Evolutionary conservation across 2,888 invertebrate genomes (phyloP), one percentile per base, ranked within the genome.

Genomic region (Aleiodes testaceus): DNA sequence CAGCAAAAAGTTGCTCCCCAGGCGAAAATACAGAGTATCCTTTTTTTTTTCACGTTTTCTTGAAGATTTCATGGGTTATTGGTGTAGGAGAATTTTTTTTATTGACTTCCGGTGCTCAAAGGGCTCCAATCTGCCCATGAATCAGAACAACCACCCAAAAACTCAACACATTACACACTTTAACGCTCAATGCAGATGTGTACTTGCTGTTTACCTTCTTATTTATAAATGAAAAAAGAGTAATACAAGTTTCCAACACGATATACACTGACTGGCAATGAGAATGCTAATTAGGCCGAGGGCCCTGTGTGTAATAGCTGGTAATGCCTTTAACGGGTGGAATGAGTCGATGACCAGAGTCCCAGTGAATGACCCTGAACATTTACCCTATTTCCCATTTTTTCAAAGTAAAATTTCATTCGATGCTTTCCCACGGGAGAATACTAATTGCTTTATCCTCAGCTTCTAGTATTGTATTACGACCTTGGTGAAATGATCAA

Each of bases 401-500:
- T 11, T 3, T 36, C 6, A 26, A 30, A 4, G 49, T 49, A 12
- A 30, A 12, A 26, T 14, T 47, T n/a, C 2, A 65, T 50, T 65
- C 49, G 9, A 6, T n/a, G 26, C 11, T 36, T 36, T 36, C 36
- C 36, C 36, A 36, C 36, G 36, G 36, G 36, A 36, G 9, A 36
- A 36, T 9, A 9, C 11, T 36, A 36, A 36, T 36, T 36, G 36
- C 36, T 36, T 36, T 36, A 36, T 36, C 36, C 9, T 36, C 9
- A 9, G 36, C 36, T 36, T 36, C 36, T 36, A 36, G 36, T 36
- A 36, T 11, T 36, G 9, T 36, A 36, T 68, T 73, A 67, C 69
- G 72, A 73, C 75, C 72, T 74, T 75, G 75, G 66, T 70, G 67
- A 72, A 72, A 66, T 50, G 66, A 68, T 66, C 36, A 65, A 45